Conservation (phyloP, 2,888 invertebrate genomes). For the Heliconius charithonia region DNA sequence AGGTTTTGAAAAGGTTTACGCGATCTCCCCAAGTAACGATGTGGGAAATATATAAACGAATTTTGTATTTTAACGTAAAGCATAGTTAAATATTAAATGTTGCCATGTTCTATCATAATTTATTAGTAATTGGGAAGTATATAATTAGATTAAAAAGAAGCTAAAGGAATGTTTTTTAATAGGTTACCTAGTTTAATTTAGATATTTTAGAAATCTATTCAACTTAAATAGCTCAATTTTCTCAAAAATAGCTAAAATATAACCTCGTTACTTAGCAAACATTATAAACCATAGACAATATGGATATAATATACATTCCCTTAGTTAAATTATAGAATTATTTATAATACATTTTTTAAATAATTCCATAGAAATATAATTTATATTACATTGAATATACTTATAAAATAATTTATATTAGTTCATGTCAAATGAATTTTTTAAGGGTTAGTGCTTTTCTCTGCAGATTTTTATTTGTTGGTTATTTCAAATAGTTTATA, state of each 20-base stretch:
- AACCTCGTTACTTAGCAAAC: background rate
- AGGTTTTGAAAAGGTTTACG: conserved; percentile 6
- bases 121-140: background rate
- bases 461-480: background rate
- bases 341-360: background rate
- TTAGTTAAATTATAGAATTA: background rate
- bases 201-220: background rate
- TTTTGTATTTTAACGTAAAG: conserved; percentile 30
- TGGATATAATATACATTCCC: background rate
- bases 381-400: conserved; percentile 39
- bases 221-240: background rate
- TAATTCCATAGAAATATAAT: conserved; percentile 27
- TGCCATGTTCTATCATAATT: conserved; percentile 39
- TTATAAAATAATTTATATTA: conserved; percentile 45
- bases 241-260: background rate
- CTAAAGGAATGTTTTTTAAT: background rate
- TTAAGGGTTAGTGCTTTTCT: conserved; percentile 17
- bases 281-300: background rate
- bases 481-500: conserved; percentile 13
- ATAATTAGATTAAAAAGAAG: background rate
- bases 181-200: background rate
- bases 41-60: conserved; percentile 17
- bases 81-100: conserved; percentile 45
- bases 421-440: conserved; percentile 35
- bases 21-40: background rate